Percentiles rank a stretch among this genome's conserved stretches.
These are phyloP conservation scores for Turnix velox DNA, from an alignment of 2,113 vertebrate species.

Conservation along the genomic window DNA sequence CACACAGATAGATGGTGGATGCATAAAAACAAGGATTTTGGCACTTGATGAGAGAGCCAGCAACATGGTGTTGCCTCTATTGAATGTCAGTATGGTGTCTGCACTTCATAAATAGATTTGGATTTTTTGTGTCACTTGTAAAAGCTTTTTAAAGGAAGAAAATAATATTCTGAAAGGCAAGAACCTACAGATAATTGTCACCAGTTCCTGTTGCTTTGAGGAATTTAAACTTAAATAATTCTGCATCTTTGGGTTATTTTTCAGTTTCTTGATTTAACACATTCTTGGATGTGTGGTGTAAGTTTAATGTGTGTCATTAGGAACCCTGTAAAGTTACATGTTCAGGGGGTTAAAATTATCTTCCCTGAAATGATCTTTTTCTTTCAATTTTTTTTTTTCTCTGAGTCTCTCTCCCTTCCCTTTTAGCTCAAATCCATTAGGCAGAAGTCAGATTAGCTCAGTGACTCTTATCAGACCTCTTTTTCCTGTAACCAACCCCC, in stretches of 20 bases:
- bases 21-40: rapidly evolving
- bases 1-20: background rate
- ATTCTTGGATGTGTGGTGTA: background rate
- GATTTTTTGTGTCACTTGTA: background rate
- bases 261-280: background rate
- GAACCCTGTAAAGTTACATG: background rate
- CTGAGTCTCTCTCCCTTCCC: rapidly evolving
- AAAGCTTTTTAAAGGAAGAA: background rate
- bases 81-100: background rate
- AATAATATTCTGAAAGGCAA: background rate
- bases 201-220: background rate
- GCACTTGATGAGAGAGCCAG: background rate
- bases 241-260: background rate
- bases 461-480: background rate
- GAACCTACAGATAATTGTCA: background rate
- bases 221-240: background rate
- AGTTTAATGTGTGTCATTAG: background rate
- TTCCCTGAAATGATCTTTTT: background rate
- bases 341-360: background rate
- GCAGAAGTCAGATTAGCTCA: background rate
- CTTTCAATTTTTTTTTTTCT: background rate
- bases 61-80: rapidly evolving
- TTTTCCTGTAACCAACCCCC: conserved; percentile 8
- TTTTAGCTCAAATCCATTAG: background rate
- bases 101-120: background rate